Conservation (phyloP, 53 echinoderm and acorn worm genomes). For the Luidia sarsii region DNA sequence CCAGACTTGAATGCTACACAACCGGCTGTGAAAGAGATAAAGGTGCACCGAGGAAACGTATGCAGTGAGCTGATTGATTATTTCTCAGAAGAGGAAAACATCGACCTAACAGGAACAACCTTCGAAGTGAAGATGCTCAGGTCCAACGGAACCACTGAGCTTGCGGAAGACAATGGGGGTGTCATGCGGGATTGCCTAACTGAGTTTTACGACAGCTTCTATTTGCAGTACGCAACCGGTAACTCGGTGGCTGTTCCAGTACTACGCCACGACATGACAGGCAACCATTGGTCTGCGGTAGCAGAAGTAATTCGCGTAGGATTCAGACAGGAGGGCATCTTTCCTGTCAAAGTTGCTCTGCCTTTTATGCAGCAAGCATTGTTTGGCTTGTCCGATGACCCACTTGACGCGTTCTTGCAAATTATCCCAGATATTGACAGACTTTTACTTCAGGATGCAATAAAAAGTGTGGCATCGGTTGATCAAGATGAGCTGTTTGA, state of each 20-base stretch:
- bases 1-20: too few relatives aligned
- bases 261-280: conserved; percentile 40
- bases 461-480: conserved; percentile 19
- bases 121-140: conserved; percentile 46
- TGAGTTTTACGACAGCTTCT: conserved; percentile 49
- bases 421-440: conserved; percentile 35
- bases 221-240: conserved; percentile 30
- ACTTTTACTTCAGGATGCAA: conserved; percentile 11
- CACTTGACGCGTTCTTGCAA: conserved; percentile 24
- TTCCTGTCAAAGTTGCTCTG: conserved; percentile 40
- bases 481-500: conserved; percentile 55
- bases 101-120: not conserved
- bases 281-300: conserved; percentile 38
- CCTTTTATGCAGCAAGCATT: conserved; percentile 34
- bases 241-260: conserved; percentile 49
- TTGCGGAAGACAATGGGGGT: conserved; percentile 41
- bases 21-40: conserved; percentile 28
- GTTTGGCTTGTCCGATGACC: conserved; percentile 37
- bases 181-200: conserved; percentile 47
- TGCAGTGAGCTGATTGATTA: conserved; percentile 1
- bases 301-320: conserved; percentile 27
- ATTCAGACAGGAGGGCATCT: conserved; percentile 37
- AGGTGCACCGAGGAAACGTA: conserved; percentile 31
- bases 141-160: conserved; percentile 52
- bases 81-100: too few relatives aligned